Evolutionary conservation across 23 tunicate species (phyloP), one percentile per base, ranked within the genome.

Genomic region (Styela plicata): DNA sequence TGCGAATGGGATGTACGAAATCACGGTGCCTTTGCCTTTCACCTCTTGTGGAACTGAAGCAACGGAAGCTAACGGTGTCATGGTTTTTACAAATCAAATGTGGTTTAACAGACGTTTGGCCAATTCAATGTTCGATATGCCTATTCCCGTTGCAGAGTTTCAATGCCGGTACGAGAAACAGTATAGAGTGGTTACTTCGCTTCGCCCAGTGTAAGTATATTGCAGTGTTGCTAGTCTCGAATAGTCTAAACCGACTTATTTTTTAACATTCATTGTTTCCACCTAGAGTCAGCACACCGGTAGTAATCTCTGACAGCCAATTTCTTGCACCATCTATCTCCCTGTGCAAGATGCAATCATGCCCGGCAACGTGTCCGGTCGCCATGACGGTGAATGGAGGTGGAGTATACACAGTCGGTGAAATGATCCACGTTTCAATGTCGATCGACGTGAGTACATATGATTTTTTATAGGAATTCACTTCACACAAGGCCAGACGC

Each of bases 181-280:
- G 22, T 85, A 77, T 22, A 64, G 33, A 0, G 31, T 85, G 0
- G 32, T 65, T 36, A 64, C 88, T 21, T 85, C 88, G 20, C 76
- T 85, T 22, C 76, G 74, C 34, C 88, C 88, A 25, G 83, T 83
- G 86, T 83, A 73, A 83, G 86, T 61, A 36, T 44, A 5, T 44
- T 44, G 7, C 57, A 44, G 13, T 7, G 7, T 44, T 44, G 7
- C 57, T 44, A 44, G 57, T 44, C 57, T 7, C 13, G 57, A 44
- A 44, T 44, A 44, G 57, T 13, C 57, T 44, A 44, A 44, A 44
- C 7, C 13, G 7, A 5, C 57, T 44, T 44, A 44, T 13, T 5
- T 44, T 44, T 44, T 44, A n/a, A n/a, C n/a, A n/a, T n/a, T n/a
- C n/a, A n/a, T n/a, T n/a, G 64, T 61, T 21, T 61, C 20, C 21